Evolutionary conservation across 2,797 vertebrate genomes (phyloP), one percentile per base, ranked within the genome.

Genomic region (Todus mexicanus): DNA sequence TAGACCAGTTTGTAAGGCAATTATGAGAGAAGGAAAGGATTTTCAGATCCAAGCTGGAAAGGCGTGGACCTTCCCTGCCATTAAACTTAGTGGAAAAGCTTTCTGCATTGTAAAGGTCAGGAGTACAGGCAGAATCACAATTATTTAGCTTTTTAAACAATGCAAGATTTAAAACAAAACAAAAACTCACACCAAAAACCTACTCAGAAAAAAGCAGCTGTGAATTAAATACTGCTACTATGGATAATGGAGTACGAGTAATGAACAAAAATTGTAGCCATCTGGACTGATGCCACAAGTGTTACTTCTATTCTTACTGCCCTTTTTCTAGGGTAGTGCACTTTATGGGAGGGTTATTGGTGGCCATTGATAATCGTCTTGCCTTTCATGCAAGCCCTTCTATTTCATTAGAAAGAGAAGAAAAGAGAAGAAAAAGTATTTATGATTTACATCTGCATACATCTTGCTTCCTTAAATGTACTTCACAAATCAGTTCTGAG

Each of bases 11-110:
- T 83, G 61, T 70, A 91, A 81, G 51, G 17, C 63, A 51, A 89
- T 90, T 71, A 85, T 60, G 54, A 61, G 33, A 89, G 56, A 91
- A 90, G 60, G 22, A 77, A 88, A 84, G 35, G 53, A 76, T 92
- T 89, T 91, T 69, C 53, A 71, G 71, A 86, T 90, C 88, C 78
- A 71, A 75, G 20, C 20, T 92, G 53, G 77, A 95, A 93, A 96
- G 88, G 71, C 5, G 6, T 77, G 60, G 80, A 87, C 71, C 40
- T 81, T 86, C 64, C 80, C 83, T 74, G 26, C 42, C 50, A 12
- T 82, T 85, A 53, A 51, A 72, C 38, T 51, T 25, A 14, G 31
- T 51, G 61, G 47, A 77, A 90, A 85, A 33, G 12, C n/a, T 40
- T 89, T 92, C 72, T 77, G 35, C 48, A 75, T 93, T 83, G 66